These are phyloP conservation scores for Corythornis cristatus DNA, from an alignment of 2,113 vertebrate genomes.

Conservation along the genomic window DNA sequence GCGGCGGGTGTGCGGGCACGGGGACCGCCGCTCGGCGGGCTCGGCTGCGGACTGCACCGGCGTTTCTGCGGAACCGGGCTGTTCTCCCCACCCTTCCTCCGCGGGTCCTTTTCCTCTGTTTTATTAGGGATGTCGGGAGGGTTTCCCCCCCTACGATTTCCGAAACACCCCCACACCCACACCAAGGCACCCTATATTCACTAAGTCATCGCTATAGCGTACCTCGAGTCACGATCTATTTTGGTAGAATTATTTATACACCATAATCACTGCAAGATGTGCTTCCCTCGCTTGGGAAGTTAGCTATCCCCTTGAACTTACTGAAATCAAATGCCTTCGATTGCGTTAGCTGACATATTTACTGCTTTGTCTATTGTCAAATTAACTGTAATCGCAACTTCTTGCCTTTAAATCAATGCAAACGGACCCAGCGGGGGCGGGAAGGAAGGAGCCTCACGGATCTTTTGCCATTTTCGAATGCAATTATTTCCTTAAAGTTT, in stretches of 20 bases:
- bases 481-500: slow-evolving; percentile 24
- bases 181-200: neutral
- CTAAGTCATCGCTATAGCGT: neutral
- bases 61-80: neutral
- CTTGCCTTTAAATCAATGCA: slow-evolving; percentile 25
- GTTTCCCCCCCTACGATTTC: neutral
- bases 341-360: slow-evolving; percentile 43
- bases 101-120: neutral
- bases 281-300: neutral
- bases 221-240: slow-evolving; percentile 21
- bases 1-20: neutral
- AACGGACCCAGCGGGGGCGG: neutral
- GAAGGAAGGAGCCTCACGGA: neutral
- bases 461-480: neutral
- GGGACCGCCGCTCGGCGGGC: neutral
- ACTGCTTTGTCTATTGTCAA: slow-evolving; percentile 38
- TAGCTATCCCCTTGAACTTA: slow-evolving; percentile 32
- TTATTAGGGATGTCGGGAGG: neutral
- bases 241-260: slow-evolving; percentile 30
- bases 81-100: neutral
- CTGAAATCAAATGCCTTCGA: slow-evolving; percentile 39
- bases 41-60: neutral
- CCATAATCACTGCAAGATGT: slow-evolving; percentile 49
- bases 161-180: neutral
- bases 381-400: slow-evolving; percentile 44